Base-by-base conservation (phyloP, 2,113 vertebrate species). In the Lanius ludovicianus region DNA sequence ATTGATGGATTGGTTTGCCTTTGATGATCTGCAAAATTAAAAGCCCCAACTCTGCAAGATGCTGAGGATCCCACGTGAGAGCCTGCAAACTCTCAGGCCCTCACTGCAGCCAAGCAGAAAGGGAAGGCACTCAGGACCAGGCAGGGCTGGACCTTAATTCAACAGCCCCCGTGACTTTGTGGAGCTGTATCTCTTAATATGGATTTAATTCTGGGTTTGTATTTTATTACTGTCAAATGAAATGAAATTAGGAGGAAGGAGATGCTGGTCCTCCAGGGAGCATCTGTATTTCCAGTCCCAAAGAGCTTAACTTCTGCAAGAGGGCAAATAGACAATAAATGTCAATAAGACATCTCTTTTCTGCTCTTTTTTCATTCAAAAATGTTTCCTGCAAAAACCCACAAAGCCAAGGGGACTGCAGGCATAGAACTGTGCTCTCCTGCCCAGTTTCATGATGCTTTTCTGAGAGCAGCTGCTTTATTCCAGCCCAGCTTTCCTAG, bases 21-120 rank as follows among this genome's bases (percentile, higher is more conserved):
- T 95, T 96, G 94, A 95, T 85, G 87, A 95, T 83, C 94, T 96
- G 84, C 96, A 96, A 95, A 97, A 97, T 96, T 92, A 96, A 95
- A 94, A 91, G 90, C 91, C 65, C 64, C 68, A 84, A 31, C 62
- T 59, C 92, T 92, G 78, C 50, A n/a, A 79, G 93, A 84, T 83
- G 6, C 90, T 31, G 83, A 95, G 84, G 10, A 42, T 37, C 35
- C 71, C 73, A 65, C 2, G 1, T 2, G 35, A 91, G 42, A 94
- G 69, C 71, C 88, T 81, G 53, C 47, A 68, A 50, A 31, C 53
- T 53, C 77, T 42, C 31, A 7, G 53, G 64, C 15, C 42, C 60
- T 24, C 16, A 3, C 7, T 8, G 67, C 59, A 56, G 33, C 24
- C 16, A 2, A 76, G 85, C 44, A 25, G 56, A 41, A 60, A n/a